These are phyloP conservation scores for Polyergus mexicanus DNA, from an alignment of 1,140 invertebrate species.

Conservation along the genomic window DNA sequence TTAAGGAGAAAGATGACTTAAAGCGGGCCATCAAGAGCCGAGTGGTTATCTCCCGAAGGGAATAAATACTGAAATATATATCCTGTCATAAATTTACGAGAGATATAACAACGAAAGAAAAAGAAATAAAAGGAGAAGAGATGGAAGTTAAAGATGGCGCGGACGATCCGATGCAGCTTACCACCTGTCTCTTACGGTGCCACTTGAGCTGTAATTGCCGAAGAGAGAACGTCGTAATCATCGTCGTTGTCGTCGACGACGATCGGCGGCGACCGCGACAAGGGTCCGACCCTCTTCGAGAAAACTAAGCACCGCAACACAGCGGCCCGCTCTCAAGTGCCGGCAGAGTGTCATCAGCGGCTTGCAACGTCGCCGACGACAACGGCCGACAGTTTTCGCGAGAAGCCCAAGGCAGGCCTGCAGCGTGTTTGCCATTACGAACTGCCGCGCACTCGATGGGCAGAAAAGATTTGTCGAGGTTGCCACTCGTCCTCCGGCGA, in stretches of 20 bases:
- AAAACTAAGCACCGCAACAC: constrained; percentile 65
- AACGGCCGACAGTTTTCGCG: constrained; percentile 76
- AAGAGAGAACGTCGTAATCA: constrained; percentile 73
- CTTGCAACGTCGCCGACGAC: constrained; percentile 74
- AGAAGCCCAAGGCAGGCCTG: constrained; percentile 57
- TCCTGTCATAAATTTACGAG: constrained; percentile 63
- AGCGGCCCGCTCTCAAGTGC: constrained; percentile 66
- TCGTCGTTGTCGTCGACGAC: constrained; percentile 70
- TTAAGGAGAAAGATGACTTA: constrained; percentile 55
- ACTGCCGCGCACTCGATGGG: constrained; percentile 59
- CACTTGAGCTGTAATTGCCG: constrained; percentile 80
- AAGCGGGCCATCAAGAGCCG: constrained; percentile 43
- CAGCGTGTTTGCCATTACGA: constrained; percentile 70
- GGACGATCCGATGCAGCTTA: constrained; percentile 70
- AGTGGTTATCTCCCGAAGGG: constrained; percentile 36
- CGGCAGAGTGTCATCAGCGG: constrained; percentile 74
- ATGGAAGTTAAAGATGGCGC: constrained; percentile 60
- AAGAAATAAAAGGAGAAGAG: constrained; percentile 12
- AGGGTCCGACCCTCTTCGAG: constrained; percentile 71
- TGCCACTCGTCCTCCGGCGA: constrained; percentile 65
- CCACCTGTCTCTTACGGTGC: constrained; percentile 78
- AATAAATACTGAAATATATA: constrained; percentile 60
- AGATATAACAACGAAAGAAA: constrained; percentile 10
- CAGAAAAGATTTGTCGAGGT: constrained; percentile 68
- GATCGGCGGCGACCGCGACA: constrained; percentile 61